Percentiles rank a stretch among this genome's conserved stretches.
phyloP scores from a whole-genome alignment of 2,888 invertebrate species.

The Habroteleia sp. region DNA sequence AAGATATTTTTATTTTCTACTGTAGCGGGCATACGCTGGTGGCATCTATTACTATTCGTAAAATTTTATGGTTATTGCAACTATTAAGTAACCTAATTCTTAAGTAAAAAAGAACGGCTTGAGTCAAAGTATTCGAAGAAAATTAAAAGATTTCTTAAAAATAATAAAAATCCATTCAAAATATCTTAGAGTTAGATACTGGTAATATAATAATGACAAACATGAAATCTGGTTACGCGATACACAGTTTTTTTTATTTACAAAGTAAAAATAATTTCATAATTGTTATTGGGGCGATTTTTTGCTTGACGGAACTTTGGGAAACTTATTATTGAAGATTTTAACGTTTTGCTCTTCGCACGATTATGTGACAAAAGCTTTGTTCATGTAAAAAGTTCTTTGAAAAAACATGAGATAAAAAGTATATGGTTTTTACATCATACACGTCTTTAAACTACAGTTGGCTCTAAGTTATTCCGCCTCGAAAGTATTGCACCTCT shows the following conservation, averaged over 20 bases:
- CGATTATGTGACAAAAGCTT: constrained; percentile 33
- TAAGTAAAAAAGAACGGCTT: constrained; percentile 48
- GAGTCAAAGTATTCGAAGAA: constrained; percentile 18
- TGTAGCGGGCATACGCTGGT: constrained; percentile 36
- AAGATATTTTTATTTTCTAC: constrained; percentile 56
- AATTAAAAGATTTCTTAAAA: constrained; percentile 40
- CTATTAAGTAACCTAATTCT: constrained; percentile 53
- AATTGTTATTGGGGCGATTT: constrained; percentile 2
- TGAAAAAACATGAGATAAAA: constrained; percentile 28
- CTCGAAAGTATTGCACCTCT: constrained; percentile 49
- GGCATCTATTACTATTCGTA: constrained; percentile 55
- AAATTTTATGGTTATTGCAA: constrained; percentile 60
- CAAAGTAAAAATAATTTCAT: constrained; percentile 37
- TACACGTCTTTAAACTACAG: constrained; percentile 42
- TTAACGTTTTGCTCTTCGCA: constrained; percentile 10
- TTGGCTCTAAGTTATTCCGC: constrained; percentile 41
- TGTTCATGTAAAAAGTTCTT: constrained; percentile 20
- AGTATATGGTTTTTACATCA: constrained; percentile 38
- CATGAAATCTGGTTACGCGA: too few species aligned
- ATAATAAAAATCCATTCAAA: too few species aligned
- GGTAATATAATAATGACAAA: too few species aligned
- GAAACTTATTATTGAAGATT: constrained; percentile 27
- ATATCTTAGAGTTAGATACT: too few species aligned
- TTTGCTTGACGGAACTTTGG: constrained; percentile 5
- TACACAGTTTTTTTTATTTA: too few species aligned